Evolutionary conservation across 1,140 invertebrate genomes (phyloP), one percentile per base, ranked within the genome.

Genomic region (Asobara japonica): DNA sequence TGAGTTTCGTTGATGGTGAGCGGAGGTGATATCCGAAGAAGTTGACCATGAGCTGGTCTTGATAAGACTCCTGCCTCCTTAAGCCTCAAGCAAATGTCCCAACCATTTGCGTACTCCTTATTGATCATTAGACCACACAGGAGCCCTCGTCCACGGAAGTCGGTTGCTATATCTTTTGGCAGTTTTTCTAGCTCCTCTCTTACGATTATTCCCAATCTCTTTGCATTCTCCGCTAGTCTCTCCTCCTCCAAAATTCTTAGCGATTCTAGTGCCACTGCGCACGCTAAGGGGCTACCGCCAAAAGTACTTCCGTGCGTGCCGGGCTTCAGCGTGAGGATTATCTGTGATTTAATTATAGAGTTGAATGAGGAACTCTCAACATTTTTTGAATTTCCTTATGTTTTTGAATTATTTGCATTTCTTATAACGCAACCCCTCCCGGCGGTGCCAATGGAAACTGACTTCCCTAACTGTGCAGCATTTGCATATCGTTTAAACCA

Each of bases 251-350:
- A 65, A 3, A 91, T 85, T 74, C 89, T 85, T 0, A 91, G 78
- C 0, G 90, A 89, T 45, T 89, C 89, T 25, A 90, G 80, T 1
- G 89, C 89, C 2, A 96, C 90, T 82, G 89, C 89, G 77, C 92
- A 93, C 8, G 91, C 94, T 10, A 96, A 82, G 1, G 95, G 94
- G 88, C 95, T 96, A 10, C 95, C 95, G 16, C 95, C 95, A 80
- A 93, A 96, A 1, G 95, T 96, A 2, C 94, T 95, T 29, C 95
- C 94, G 82, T 96, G 94, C 65, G 92, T 89, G 29, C 94, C 94
- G n/a, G 93, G 92, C 74, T 91, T 89, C 48, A 96, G 90, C 31
- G 89, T 90, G n/a, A 92, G 75, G 90, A 95, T 94, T 13, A 95
- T 89, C 74, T 92, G 25, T 16, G 56, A 41, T 64, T 70, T 30